Evolutionary conservation across 2,113 vertebrate species (phyloP).

Genomic region (Macheiramphus alcinus): DNA sequence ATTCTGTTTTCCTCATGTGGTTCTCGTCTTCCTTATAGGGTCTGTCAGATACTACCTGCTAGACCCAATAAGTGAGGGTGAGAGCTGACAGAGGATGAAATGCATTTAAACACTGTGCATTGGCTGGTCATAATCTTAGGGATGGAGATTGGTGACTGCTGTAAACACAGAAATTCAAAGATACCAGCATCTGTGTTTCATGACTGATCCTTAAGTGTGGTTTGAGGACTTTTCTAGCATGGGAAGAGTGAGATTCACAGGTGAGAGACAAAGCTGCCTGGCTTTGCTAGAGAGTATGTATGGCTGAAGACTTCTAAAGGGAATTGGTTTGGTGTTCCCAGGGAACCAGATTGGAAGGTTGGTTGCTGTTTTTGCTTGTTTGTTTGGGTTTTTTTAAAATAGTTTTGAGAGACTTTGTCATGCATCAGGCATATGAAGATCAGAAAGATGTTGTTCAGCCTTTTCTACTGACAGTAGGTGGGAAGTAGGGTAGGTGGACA

Average conservation of each 20-base stretch:
- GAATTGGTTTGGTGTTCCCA: neutral
- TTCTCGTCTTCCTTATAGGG: rapidly evolving
- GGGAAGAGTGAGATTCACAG: neutral
- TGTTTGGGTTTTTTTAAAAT: neutral
- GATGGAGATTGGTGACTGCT: neutral
- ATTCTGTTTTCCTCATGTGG: neutral
- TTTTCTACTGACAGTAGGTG: neutral
- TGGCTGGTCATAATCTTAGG: neutral
- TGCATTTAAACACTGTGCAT: neutral
- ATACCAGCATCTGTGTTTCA: neutral
- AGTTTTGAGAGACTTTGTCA: neutral
- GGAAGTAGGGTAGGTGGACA: neutral
- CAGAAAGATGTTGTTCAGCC: neutral
- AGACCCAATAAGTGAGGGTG: neutral
- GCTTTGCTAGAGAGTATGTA: neutral
- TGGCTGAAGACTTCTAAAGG: neutral
- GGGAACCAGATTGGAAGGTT: neutral
- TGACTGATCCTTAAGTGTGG: neutral
- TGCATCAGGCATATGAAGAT: neutral
- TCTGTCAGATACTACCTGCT: neutral
- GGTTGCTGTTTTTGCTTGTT: neutral
- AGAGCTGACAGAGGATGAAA: neutral
- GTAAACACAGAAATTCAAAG: neutral
- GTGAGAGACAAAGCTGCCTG: neutral
- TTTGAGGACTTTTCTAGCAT: neutral